These are phyloP conservation scores for Apis florea DNA, from an alignment of 1,140 invertebrate species.

Conservation along the genomic window DNA sequence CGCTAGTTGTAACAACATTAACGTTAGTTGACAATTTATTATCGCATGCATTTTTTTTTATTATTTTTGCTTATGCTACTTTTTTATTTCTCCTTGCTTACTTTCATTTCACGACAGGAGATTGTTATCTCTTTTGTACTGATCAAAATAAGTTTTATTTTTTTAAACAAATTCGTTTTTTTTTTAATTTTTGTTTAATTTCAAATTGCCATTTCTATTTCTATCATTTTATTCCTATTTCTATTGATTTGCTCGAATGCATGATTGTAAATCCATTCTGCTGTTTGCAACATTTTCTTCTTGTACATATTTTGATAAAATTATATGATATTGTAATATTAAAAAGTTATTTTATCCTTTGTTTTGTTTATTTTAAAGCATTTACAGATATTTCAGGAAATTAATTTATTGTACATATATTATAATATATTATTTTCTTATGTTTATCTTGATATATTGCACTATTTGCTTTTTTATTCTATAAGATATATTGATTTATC, in stretches of 20 bases:
- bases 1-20: constrained; percentile 91
- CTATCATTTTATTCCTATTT: neutral
- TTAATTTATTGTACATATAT: constrained; percentile 33
- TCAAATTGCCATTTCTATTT: neutral
- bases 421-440: constrained; percentile 32
- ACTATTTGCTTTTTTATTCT: constrained; percentile 8
- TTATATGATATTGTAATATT: constrained; percentile 33
- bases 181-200: neutral
- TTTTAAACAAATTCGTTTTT: constrained; percentile 12
- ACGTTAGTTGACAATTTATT: constrained; percentile 83
- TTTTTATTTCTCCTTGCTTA: constrained; percentile 35
- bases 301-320: constrained; percentile 9
- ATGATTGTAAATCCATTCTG: constrained; percentile 5
- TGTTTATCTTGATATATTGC: constrained; percentile 18
- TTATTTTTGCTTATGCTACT: constrained; percentile 3
- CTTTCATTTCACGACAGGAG: constrained; percentile 51
- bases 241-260: neutral
- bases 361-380: neutral
- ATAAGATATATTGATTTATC: constrained; percentile 6
- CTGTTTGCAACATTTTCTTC: neutral
- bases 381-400: constrained; percentile 6
- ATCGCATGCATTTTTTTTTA: constrained; percentile 29
- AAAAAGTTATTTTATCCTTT: neutral
- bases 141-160: neutral
- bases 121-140: constrained; percentile 34